These are phyloP conservation scores for Anthophora plumipes DNA, from an alignment of 2,888 invertebrate genomes.

Conservation along the genomic window DNA sequence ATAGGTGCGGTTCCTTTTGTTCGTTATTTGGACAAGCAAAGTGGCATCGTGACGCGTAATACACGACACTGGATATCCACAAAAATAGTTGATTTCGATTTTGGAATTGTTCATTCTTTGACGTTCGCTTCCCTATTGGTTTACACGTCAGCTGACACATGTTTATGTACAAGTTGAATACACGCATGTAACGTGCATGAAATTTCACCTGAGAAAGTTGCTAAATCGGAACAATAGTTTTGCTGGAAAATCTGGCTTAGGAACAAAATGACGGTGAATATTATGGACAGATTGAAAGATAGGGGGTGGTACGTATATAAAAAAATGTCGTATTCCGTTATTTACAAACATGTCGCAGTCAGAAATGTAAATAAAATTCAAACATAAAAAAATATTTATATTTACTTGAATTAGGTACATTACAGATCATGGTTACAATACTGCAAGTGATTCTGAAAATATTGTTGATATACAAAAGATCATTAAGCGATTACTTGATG, in stretches of 20 bases:
- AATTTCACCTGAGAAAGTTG: slow-evolving; percentile 33
- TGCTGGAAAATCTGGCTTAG: slow-evolving; percentile 20
- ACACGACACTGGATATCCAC: slow-evolving; percentile 7
- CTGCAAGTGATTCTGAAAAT: slow-evolving; percentile 88
- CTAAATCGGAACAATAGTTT: slow-evolving; percentile 10
- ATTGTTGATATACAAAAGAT: slow-evolving; percentile 88
- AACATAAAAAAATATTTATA: slow-evolving; percentile 30
- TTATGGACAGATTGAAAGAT: slow-evolving; percentile 87
- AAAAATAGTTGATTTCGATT: slow-evolving; percentile 13
- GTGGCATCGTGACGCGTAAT: slow-evolving; percentile 38
- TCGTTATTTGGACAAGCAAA: slow-evolving; percentile 39
- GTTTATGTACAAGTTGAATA: slow-evolving; percentile 63
- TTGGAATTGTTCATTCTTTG: neutral
- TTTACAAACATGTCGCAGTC: slow-evolving; percentile 5
- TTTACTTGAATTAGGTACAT: slow-evolving; percentile 87
- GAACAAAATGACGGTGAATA: slow-evolving; percentile 57
- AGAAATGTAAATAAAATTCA: slow-evolving; percentile 2
- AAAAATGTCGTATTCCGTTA: slow-evolving; percentile 11
- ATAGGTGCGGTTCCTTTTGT: slow-evolving; percentile 71
- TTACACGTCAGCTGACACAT: slow-evolving; percentile 68
- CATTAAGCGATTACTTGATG: slow-evolving; percentile 89
- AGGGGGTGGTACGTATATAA: slow-evolving; percentile 89
- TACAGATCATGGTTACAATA: slow-evolving; percentile 89
- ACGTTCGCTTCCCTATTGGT: slow-evolving; percentile 14
- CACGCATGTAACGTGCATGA: slow-evolving; percentile 51